These are phyloP conservation scores for Trichacis sp. DNA, from an alignment of 2,888 invertebrate genomes.

Conservation along the genomic window DNA sequence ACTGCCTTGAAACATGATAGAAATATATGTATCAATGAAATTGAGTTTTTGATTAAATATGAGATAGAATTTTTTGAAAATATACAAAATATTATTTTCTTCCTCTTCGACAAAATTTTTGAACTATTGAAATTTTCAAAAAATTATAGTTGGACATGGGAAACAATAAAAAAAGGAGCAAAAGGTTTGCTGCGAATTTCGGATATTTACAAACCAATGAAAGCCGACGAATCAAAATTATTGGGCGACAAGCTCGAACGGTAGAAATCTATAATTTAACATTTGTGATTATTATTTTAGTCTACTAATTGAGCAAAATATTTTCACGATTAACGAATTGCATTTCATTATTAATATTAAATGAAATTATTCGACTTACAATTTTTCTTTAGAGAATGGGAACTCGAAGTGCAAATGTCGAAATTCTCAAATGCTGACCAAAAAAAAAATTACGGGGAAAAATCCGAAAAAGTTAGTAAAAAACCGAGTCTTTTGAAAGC, in stretches of 20 bases:
- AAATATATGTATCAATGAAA: too few species aligned
- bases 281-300: background rate
- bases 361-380: background rate
- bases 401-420: slow-evolving; percentile 61
- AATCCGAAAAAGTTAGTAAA: slow-evolving; percentile 48
- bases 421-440: slow-evolving; percentile 39
- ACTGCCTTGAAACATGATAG: too few species aligned
- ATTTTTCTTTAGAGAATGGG: slow-evolving; percentile 68
- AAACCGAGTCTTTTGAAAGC: slow-evolving; percentile 65
- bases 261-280: slow-evolving; percentile 50
- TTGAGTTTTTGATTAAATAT: too few species aligned
- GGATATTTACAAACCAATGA: slow-evolving; percentile 65
- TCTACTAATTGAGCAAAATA: too few species aligned
- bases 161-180: slow-evolving; percentile 64
- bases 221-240: slow-evolving; percentile 60
- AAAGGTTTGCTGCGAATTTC: slow-evolving; percentile 59
- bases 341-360: too few species aligned
- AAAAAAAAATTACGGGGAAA: slow-evolving; percentile 43
- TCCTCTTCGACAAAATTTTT: too few species aligned
- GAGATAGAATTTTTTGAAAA: too few species aligned
- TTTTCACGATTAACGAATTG: background rate
- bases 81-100: too few species aligned
- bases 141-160: slow-evolving; percentile 64
- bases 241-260: slow-evolving; percentile 61
- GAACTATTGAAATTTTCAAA: too few species aligned